A percentile compares a stretch with the other conserved stretches of the same genome.
These are phyloP conservation scores for Hippocampus barbouri DNA, from an alignment of 2,113 vertebrate species.

Conservation along the genomic window DNA sequence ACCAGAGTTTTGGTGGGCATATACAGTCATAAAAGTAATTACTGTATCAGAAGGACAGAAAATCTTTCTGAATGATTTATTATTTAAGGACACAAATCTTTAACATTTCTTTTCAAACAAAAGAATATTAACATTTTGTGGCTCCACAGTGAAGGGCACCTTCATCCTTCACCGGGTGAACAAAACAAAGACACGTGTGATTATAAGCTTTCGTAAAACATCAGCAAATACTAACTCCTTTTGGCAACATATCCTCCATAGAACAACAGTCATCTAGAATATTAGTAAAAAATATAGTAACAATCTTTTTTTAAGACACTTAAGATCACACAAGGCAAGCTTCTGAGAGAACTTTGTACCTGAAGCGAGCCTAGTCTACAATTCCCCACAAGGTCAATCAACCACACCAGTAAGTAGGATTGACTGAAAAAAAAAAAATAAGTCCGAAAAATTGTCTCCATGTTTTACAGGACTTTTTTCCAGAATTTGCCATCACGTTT, in stretches of 20 bases:
- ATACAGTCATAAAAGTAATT: not conserved
- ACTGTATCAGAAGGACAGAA: not conserved
- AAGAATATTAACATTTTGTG: not conserved
- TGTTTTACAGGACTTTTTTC: not conserved
- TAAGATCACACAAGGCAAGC: not conserved
- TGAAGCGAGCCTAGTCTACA: not conserved
- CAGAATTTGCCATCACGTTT: not conserved
- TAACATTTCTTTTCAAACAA: not conserved
- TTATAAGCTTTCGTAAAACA: not conserved
- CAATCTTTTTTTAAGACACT: not conserved
- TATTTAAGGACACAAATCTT: not conserved
- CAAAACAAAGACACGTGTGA: not conserved
- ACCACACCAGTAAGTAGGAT: not conserved
- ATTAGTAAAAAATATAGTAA: not conserved
- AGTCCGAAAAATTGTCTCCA: not conserved
- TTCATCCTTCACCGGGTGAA: not conserved
- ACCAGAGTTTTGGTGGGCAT: too few species aligned
- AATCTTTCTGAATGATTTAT: not conserved
- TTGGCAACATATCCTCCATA: not conserved
- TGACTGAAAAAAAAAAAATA: not conserved
- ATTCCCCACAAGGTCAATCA: not conserved
- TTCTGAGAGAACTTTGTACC: conserved; percentile 1
- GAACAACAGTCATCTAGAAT: not conserved
- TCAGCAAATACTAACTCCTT: not conserved
- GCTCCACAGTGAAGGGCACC: not conserved